These are phyloP conservation scores for Cynopterus brachyotis DNA, from an alignment of 2,113 vertebrate genomes.

Conservation along the genomic window DNA sequence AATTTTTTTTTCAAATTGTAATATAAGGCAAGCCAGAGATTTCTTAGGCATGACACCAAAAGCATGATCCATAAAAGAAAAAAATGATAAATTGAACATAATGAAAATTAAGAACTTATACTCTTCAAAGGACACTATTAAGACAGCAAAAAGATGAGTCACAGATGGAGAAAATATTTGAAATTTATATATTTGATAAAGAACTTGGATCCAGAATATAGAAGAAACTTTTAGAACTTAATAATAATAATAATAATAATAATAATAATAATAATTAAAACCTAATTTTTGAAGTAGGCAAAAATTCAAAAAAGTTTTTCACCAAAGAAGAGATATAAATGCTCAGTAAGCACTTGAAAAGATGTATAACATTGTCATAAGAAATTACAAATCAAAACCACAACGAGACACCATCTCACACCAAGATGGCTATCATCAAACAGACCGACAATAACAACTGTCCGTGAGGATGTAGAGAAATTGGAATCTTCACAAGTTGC, in stretches of 20 bases:
- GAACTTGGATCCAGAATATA: background rate
- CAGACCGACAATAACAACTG: background rate
- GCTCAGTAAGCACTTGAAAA: background rate
- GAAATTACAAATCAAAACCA: background rate
- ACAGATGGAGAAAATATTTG: background rate
- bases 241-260: background rate
- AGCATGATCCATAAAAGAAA: background rate
- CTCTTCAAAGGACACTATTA: background rate
- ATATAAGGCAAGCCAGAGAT: background rate
- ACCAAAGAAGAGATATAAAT: too few species aligned
- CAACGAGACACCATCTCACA: fast-evolving
- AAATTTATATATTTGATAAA: background rate
- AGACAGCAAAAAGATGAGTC: background rate
- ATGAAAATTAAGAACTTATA: background rate
- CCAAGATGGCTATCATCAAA: too few species aligned
- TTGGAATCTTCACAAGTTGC: background rate
- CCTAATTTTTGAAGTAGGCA: background rate
- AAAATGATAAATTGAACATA: background rate
- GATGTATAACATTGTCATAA: fast-evolving
- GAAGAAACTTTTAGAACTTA: background rate
- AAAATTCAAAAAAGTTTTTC: background rate
- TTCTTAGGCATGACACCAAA: conserved; percentile 1
- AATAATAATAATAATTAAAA: background rate
- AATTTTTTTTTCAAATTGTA: background rate
- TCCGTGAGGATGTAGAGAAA: background rate